phyloP scores from a whole-genome alignment of 1,140 invertebrate species.

The Dreissena rostriformis region DNA sequence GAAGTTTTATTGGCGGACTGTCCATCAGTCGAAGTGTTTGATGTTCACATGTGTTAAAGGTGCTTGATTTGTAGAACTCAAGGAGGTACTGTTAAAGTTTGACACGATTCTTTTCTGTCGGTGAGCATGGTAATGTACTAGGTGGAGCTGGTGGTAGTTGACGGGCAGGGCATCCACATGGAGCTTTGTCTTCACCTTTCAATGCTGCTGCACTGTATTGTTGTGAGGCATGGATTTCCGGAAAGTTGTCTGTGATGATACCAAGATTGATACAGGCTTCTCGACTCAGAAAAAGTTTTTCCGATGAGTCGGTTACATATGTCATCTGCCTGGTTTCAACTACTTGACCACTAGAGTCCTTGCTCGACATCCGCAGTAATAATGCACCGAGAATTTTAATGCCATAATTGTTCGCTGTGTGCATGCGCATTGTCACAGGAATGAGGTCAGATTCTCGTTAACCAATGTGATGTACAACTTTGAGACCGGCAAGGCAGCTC shows the following conservation, averaged over 20 bases:
- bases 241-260: slow-evolving; percentile 17
- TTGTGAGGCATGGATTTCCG: not conserved
- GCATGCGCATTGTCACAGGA: no score
- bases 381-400: no score
- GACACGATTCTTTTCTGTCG: slow-evolving; percentile 50
- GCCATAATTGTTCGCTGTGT: no score
- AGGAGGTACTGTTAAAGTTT: no score
- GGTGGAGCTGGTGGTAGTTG: slow-evolving; percentile 49
- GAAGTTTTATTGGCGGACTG: slow-evolving; percentile 42
- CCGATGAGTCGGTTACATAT: no score
- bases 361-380: no score
- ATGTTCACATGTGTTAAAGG: slow-evolving; percentile 62
- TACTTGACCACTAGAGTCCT: not conserved
- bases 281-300: slow-evolving; percentile 41
- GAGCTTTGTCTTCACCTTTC: no score
- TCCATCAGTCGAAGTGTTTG: slow-evolving; percentile 59
- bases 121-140: slow-evolving; percentile 27
- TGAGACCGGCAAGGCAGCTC: slow-evolving; percentile 31
- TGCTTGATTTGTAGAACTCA: slow-evolving; percentile 55
- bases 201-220: not conserved
- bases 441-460: slow-evolving; percentile 34
- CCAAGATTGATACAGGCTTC: slow-evolving; percentile 19
- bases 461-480: slow-evolving; percentile 7
- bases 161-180: slow-evolving; percentile 52
- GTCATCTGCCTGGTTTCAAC: slow-evolving; percentile 34